phyloP scores from a whole-genome alignment of 2,113 vertebrate genomes.

The Passer montanus region DNA sequence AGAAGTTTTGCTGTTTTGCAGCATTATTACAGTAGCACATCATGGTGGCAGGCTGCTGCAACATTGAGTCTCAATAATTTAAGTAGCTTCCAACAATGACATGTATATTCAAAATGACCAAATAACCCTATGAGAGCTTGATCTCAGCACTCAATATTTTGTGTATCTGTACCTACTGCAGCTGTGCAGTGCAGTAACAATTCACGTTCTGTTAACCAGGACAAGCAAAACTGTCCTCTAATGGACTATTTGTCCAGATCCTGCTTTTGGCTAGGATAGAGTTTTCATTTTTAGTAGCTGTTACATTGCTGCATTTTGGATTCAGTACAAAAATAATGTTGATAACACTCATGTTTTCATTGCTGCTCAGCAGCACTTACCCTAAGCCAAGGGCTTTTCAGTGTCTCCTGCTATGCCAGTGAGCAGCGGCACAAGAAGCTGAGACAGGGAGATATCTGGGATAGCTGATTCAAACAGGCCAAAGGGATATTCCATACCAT shows the following conservation, averaged over 20 bases:
- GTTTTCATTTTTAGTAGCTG: not conserved
- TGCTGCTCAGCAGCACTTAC: not conserved
- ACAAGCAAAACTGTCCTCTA: not conserved
- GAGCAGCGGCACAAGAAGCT: not conserved
- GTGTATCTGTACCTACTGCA: not conserved
- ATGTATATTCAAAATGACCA: not conserved
- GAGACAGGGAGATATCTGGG: not conserved
- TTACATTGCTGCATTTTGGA: not conserved
- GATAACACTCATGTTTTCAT: not conserved
- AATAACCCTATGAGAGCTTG: not conserved
- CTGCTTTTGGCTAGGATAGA: not conserved
- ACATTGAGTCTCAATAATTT: fast-evolving
- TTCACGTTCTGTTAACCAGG: not conserved
- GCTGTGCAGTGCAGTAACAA: not conserved
- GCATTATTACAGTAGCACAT: not conserved
- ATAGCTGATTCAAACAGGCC: not conserved
- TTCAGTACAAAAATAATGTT: not conserved
- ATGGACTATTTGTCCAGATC: not conserved
- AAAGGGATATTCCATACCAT: not conserved
- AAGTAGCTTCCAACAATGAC: not conserved
- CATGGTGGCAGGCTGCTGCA: not conserved
- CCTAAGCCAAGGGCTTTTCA: not conserved
- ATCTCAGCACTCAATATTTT: not conserved
- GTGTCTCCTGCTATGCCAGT: not conserved
- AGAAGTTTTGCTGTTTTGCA: not conserved